phyloP scores from a whole-genome alignment of 2,888 invertebrate genomes.

The Cyclophora albipunctata region DNA sequence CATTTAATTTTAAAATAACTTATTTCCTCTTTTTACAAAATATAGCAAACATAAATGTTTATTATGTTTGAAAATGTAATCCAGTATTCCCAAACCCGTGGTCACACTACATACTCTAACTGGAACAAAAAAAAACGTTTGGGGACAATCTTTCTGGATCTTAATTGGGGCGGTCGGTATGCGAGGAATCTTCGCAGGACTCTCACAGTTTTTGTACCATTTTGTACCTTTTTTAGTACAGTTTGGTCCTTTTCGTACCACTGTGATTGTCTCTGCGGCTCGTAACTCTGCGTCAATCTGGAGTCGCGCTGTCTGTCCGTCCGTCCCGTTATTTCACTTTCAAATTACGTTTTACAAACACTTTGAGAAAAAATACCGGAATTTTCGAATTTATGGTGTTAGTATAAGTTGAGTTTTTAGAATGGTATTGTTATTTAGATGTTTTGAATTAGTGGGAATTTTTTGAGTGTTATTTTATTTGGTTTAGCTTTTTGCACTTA shows the following conservation, averaged over 20 bases:
- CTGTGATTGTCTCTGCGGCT: constrained; percentile 9
- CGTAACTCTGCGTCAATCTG: constrained; percentile 29
- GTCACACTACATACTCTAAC: constrained; percentile 8
- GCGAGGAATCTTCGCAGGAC: constrained; percentile 36
- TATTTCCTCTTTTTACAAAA: no score
- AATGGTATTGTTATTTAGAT: neutral
- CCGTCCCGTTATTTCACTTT: constrained; percentile 18
- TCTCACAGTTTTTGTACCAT: constrained; percentile 4
- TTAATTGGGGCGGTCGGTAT: constrained; percentile 61
- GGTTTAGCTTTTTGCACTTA: no score
- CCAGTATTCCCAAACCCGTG: neutral
- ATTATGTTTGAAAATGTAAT: no score
- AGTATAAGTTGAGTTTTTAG: neutral
- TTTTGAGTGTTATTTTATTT: no score
- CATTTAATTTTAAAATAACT: no score
- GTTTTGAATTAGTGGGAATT: no score
- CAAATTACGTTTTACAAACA: constrained; percentile 10
- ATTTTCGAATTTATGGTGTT: neutral
- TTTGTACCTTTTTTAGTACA: constrained; percentile 2
- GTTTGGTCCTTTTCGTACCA: no score
- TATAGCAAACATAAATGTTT: no score
- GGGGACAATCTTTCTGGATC: constrained; percentile 64
- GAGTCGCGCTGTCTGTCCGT: constrained; percentile 29
- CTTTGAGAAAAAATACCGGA: neutral
- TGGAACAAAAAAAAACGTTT: constrained; percentile 31